Evolutionary conservation across 2,797 vertebrate species (phyloP).

Genomic region (Diglossa cyanea): DNA sequence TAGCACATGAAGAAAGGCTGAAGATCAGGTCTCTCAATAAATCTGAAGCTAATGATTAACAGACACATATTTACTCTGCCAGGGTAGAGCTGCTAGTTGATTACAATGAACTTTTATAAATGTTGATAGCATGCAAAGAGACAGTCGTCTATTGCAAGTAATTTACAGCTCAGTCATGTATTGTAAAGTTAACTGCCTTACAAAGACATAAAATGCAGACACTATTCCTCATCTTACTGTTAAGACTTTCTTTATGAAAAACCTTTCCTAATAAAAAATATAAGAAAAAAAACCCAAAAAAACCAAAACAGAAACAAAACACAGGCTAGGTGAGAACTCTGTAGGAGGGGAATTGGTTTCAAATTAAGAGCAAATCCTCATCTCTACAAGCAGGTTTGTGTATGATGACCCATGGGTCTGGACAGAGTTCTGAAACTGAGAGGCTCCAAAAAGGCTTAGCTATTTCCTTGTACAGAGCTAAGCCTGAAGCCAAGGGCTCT

Average conservation of each 20-base stretch:
- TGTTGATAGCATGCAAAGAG: neutral
- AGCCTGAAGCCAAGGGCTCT: neutral
- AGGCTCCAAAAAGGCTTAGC: neutral
- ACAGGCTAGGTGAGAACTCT: neutral
- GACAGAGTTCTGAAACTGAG: neutral
- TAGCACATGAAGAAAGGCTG: neutral
- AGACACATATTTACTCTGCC: slow-evolving; percentile 10
- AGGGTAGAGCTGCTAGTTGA: neutral
- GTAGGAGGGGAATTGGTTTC: neutral
- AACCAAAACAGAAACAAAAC: neutral
- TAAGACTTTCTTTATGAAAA: neutral
- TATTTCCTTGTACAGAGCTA: neutral
- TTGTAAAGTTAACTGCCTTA: neutral
- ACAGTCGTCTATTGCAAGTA: neutral
- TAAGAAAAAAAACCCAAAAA: neutral
- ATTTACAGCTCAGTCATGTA: neutral
- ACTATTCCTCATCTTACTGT: neutral
- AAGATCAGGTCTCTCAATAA: neutral
- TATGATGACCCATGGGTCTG: neutral
- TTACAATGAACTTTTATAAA: neutral
- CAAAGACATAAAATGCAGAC: neutral
- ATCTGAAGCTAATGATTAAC: slow-evolving; percentile 47
- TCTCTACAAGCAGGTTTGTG: neutral
- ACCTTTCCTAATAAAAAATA: neutral
- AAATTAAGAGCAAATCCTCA: neutral